These are phyloP conservation scores for Myotis planiceps DNA, from an alignment of 2,797 vertebrate genomes.

Conservation along the genomic window DNA sequence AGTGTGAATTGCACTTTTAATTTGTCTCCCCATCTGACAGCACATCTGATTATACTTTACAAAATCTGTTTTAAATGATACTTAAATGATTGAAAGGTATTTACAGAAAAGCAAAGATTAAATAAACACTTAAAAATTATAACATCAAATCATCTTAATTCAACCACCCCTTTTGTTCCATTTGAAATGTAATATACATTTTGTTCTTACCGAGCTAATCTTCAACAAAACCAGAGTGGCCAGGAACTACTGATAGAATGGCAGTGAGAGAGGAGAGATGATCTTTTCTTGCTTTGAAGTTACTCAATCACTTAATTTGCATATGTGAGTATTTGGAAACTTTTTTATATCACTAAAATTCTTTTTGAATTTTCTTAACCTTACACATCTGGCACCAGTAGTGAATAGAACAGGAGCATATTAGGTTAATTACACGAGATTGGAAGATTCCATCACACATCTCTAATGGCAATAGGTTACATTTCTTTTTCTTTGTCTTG, in stretches of 20 bases:
- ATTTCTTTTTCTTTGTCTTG: constrained; percentile 73
- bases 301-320: constrained; percentile 68
- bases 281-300: constrained; percentile 62
- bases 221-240: constrained; percentile 63
- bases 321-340: constrained; percentile 56
- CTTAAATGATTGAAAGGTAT: constrained; percentile 83
- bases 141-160: constrained; percentile 84
- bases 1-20: constrained; percentile 86
- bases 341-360: constrained; percentile 33
- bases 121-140: constrained; percentile 86
- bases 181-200: constrained; percentile 75
- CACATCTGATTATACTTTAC: constrained; percentile 86
- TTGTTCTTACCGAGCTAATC: constrained; percentile 76
- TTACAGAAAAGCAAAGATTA: constrained; percentile 87
- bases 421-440: constrained; percentile 9
- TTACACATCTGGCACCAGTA: constrained; percentile 30
- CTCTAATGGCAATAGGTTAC: constrained; percentile 67
- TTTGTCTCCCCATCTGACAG: constrained; percentile 86
- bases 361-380: constrained; percentile 2
- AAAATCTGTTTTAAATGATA: constrained; percentile 85
- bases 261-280: constrained; percentile 62
- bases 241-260: constrained; percentile 63
- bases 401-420: neutral
- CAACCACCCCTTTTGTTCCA: constrained; percentile 67
- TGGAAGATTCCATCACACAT: neutral